Evolutionary conservation across 2,888 invertebrate genomes (phyloP), one percentile per base, ranked within the genome.

Genomic region (Halocaridina rubra): DNA sequence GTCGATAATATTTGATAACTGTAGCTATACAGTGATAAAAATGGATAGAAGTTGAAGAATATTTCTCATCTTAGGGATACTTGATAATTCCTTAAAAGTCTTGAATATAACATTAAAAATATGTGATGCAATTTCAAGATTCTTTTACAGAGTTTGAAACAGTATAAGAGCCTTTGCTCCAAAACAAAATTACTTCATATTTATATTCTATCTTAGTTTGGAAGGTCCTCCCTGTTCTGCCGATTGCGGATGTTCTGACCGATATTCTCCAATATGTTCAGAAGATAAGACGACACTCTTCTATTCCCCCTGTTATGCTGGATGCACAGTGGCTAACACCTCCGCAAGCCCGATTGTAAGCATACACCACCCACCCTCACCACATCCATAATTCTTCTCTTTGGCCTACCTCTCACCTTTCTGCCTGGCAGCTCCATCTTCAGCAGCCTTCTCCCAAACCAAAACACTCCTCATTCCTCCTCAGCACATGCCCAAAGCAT

Each of bases 281-380:
- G 91, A 91, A 85, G 92, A 92, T 85, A 91, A 92, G 10, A 90
- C 89, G 0, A 90, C 92, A 5, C 94, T 94, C 0, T 95, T 93
- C 90, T 95, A 94, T 90, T 94, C 94, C 0, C 94, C 95, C 0
- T 95, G 95, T 90, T 93, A 94, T 89, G 95, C 95, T 2, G 95
- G 95, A 0, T 95, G 95, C 90, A 77, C 76, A n/a, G 4, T n/a
- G 4, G 72, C 64, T 19, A 76, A 78, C 76, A 77, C 74, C 10
- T 69, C 84, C 10, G 84, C 74, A 27, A 80, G 81, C 10, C 80
- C 86, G 2, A 77, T 81, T 19, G 88, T 88, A 46, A 72, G 85
- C n/a, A n/a, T n/a, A n/a, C n/a, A n/a, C n/a, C n/a, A n/a, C n/a
- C n/a, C n/a, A n/a, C n/a, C n/a, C n/a, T n/a, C n/a, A n/a, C n/a